phyloP scores from a whole-genome alignment of 2,113 vertebrate species.

The Scophthalmus maximus region DNA sequence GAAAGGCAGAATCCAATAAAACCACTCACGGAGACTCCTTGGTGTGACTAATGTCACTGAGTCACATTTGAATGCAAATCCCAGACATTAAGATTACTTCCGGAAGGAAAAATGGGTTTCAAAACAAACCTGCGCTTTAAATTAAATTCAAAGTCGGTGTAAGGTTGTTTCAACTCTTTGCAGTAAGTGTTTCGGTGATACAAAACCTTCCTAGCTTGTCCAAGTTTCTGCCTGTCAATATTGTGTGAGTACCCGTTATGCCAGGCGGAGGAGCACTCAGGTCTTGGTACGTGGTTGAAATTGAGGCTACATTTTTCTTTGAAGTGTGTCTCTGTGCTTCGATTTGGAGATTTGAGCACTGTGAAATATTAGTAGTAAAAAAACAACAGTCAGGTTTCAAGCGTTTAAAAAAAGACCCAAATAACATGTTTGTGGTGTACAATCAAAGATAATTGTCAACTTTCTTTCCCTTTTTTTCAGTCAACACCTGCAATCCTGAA shows the following conservation, averaged over 20 bases:
- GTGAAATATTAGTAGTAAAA: constrained; percentile 20
- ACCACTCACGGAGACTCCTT: constrained; percentile 40
- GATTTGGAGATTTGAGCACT: constrained; percentile 7
- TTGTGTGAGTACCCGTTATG: constrained; percentile 39
- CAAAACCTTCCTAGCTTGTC: constrained; percentile 35
- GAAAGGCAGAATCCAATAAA: constrained; percentile 53
- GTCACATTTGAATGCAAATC: constrained; percentile 58
- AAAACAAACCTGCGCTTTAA: constrained; percentile 55
- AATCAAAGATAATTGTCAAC: constrained; percentile 19
- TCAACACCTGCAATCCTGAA: constrained; percentile 5
- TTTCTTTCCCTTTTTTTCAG: not conserved
- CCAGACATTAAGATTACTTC: constrained; percentile 67
- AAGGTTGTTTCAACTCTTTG: constrained; percentile 38
- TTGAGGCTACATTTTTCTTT: constrained; percentile 46
- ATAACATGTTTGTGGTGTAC: constrained; percentile 4
- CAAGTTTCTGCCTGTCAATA: constrained; percentile 45
- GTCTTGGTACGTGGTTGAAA: constrained; percentile 15
- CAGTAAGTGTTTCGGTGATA: constrained; percentile 38
- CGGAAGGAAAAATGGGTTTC: constrained; percentile 27
- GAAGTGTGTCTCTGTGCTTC: constrained; percentile 37
- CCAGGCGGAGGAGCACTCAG: constrained; percentile 31
- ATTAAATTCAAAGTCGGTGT: constrained; percentile 57
- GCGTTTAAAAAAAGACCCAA: constrained; percentile 5
- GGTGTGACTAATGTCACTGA: constrained; percentile 59
- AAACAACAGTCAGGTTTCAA: constrained; percentile 22